A percentile compares a stretch with the other conserved stretches of the same genome.
Evolutionary conservation across 1,140 invertebrate genomes (phyloP).

Genomic region (Andrena cerasifolii): DNA sequence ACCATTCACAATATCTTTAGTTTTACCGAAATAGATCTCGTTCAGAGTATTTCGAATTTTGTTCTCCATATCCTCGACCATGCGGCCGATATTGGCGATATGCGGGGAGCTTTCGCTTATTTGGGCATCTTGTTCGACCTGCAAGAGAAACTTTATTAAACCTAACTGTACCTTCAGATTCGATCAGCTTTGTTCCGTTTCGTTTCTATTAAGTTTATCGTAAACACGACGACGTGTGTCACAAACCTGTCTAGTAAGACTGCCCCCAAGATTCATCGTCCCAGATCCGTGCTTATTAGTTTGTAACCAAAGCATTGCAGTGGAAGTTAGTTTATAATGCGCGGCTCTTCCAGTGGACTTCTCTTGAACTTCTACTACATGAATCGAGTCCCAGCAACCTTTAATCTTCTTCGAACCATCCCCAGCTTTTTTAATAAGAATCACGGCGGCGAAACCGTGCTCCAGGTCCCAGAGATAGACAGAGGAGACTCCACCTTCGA

Average conservation of each 20-base stretch:
- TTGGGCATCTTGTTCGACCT: conserved; percentile 94
- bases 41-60: conserved; percentile 99
- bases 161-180: background rate
- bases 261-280: conserved; percentile 99
- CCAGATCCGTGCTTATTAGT: conserved; percentile 98
- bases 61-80: conserved; percentile 99
- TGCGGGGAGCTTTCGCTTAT: conserved; percentile 97
- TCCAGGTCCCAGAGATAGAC: conserved; percentile 99
- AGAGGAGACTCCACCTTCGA: conserved; percentile 99
- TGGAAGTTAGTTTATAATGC: conserved; percentile 99
- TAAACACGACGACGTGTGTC: no score
- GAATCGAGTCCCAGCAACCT: conserved; percentile 99
- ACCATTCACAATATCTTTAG: conserved; percentile 99
- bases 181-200: background rate
- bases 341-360: conserved; percentile 96
- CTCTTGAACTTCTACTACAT: conserved; percentile 99
- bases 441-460: conserved; percentile 99
- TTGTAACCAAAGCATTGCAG: conserved; percentile 99
- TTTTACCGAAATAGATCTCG: conserved; percentile 99
- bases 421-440: conserved; percentile 99
- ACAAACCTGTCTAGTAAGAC: conserved; percentile 95
- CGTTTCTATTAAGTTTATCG: background rate
- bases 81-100: conserved; percentile 98
- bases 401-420: conserved; percentile 99
- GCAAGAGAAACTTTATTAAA: conserved; percentile 57